A percentile compares a stretch with the other conserved stretches of the same genome.
Evolutionary conservation across 2,888 invertebrate species (phyloP).

Genomic region (Aleiodes testaceus): DNA sequence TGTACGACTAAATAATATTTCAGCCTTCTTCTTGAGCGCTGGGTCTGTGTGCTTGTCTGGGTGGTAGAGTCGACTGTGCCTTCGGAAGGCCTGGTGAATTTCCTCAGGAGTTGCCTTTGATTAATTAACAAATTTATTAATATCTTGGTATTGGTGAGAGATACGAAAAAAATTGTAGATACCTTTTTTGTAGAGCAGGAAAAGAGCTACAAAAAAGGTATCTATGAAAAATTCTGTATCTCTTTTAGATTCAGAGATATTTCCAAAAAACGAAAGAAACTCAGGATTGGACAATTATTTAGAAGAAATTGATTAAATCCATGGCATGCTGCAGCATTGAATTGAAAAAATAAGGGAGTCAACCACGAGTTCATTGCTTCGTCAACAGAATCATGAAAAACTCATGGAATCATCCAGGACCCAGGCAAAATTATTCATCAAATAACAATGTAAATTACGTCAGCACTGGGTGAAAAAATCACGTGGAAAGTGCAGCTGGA

Average conservation of each 20-base stretch:
- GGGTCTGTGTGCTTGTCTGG: conserved; percentile 96
- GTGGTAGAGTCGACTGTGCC: conserved; percentile 94
- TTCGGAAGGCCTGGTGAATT: conserved; percentile 93
- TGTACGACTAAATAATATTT: conserved; percentile 92
- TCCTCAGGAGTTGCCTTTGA: conserved; percentile 92
- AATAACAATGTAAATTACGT: conserved; percentile 17
- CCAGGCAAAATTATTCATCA: neutral
- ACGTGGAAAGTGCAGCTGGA: conserved; percentile 39
- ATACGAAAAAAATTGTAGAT: neutral
- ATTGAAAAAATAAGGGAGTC: no score
- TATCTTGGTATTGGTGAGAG: neutral
- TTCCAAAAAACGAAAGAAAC: no score
- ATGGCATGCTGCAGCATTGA: no score
- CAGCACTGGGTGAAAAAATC: conserved; percentile 25
- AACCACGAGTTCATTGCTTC: neutral
- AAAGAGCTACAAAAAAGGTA: no score
- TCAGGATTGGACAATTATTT: no score
- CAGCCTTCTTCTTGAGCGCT: conserved; percentile 89
- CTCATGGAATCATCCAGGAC: neutral
- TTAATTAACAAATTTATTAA: conserved; percentile 33
- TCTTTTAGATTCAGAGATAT: no score
- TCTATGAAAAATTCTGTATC: no score
- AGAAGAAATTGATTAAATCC: no score
- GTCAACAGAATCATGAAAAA: neutral
- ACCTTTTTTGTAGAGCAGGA: neutral